Evolutionary conservation across 2,888 invertebrate genomes (phyloP).

Genomic region (Pachydiplax longipennis): DNA sequence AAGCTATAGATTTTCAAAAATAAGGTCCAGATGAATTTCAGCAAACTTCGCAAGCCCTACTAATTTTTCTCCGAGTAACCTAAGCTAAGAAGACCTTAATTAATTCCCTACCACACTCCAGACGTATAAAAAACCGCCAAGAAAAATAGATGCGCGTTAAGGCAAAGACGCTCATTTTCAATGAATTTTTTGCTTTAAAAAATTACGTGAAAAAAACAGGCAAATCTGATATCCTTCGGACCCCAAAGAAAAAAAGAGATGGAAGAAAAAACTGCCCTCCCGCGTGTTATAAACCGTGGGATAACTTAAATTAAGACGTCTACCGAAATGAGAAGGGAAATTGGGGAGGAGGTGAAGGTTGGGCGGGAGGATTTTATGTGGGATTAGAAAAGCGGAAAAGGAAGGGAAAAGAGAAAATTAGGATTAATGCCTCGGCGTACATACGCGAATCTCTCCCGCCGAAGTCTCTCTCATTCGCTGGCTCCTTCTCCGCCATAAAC

Average conservation of each 20-base stretch:
- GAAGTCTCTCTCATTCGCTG: neutral
- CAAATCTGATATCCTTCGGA: slow-evolving; percentile 1
- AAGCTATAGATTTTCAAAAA: neutral
- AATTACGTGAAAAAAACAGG: neutral
- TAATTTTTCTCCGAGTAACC: neutral
- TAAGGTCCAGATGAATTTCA: neutral
- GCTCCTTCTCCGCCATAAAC: neutral
- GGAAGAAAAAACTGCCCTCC: neutral
- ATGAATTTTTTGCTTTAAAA: neutral
- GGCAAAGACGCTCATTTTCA: neutral
- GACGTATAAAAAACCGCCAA: neutral
- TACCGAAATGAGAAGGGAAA: neutral
- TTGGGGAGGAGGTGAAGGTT: neutral
- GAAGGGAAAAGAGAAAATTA: slow-evolving; percentile 7
- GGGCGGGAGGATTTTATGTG: neutral
- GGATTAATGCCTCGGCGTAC: slow-evolving; percentile 34
- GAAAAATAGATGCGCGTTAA: neutral
- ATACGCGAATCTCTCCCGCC: neutral
- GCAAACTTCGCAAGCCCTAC: neutral
- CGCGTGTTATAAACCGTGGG: slow-evolving; percentile 17
- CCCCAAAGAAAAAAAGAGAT: neutral
- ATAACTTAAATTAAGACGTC: slow-evolving; percentile 38
- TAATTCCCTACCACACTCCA: neutral
- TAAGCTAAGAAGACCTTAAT: neutral
- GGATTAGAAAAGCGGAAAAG: slow-evolving; percentile 2